These are phyloP conservation scores for Pimpla rufipes DNA, from an alignment of 2,888 invertebrate genomes.

Conservation along the genomic window DNA sequence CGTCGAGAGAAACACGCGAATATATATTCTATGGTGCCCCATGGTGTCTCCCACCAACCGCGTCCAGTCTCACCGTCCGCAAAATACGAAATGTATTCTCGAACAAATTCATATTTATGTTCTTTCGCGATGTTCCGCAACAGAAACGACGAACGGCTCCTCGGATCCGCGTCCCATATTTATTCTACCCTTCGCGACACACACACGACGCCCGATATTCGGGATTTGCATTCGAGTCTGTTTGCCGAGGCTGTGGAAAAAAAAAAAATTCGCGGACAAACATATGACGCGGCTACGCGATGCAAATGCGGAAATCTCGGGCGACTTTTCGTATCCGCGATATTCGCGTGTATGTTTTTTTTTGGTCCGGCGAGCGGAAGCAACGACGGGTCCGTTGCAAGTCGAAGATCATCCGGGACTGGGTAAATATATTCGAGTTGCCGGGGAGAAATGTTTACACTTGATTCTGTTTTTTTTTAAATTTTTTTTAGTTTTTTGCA, in stretches of 20 bases:
- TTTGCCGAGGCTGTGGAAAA: constrained; percentile 27
- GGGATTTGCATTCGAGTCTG: constrained; percentile 44
- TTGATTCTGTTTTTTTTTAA: no score
- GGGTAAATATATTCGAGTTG: no score
- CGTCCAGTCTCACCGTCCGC: constrained; percentile 22
- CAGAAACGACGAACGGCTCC: background rate
- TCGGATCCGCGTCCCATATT: constrained; percentile 11
- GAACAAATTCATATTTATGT: constrained; percentile 65
- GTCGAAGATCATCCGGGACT: no score
- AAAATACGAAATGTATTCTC: constrained; percentile 63
- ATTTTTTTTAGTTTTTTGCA: no score
- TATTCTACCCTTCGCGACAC: background rate
- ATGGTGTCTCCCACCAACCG: background rate
- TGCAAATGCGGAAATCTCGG: background rate
- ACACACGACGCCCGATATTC: constrained; percentile 2
- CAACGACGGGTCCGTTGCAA: no score
- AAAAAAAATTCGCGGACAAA: constrained; percentile 18
- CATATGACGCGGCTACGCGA: background rate
- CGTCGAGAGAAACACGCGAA: constrained; percentile 17
- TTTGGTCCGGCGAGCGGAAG: no score
- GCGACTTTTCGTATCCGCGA: background rate
- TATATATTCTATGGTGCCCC: background rate
- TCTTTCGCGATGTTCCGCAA: constrained; percentile 25
- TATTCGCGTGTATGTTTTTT: constrained; percentile 10
- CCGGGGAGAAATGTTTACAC: no score